These are phyloP conservation scores for Panonychus citri DNA, from an alignment of 1,140 invertebrate genomes.

Conservation along the genomic window DNA sequence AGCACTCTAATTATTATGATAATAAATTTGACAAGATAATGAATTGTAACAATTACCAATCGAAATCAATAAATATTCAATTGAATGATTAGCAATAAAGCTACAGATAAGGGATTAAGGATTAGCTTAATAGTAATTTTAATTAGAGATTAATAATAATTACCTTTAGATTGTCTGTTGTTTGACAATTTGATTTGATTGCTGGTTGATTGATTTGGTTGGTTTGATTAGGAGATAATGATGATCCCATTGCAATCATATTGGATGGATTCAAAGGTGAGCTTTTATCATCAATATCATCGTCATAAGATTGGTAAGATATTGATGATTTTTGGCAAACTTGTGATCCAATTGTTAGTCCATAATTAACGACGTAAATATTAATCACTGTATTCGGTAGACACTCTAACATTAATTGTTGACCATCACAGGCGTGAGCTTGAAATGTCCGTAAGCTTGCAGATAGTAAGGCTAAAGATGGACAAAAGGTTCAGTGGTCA, in stretches of 20 bases:
- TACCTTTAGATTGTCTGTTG: background rate
- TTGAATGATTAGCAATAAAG: too few relatives aligned
- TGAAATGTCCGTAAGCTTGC: slow-evolving; percentile 68
- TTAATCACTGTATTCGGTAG: slow-evolving; percentile 61
- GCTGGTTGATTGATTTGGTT: too few relatives aligned
- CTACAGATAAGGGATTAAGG: too few relatives aligned
- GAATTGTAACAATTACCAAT: too few relatives aligned
- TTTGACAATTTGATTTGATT: background rate
- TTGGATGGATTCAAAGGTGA: background rate
- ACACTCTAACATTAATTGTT: slow-evolving; percentile 54
- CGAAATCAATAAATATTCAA: too few relatives aligned
- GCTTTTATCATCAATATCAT: background rate
- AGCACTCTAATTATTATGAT: too few relatives aligned
- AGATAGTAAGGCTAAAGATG: slow-evolving; percentile 46
- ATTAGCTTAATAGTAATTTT: too few relatives aligned
- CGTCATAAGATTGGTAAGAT: background rate
- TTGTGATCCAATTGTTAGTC: slow-evolving; percentile 13
- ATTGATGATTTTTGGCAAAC: background rate
- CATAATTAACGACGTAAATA: slow-evolving; percentile 48
- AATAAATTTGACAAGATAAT: too few relatives aligned
- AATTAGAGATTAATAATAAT: too few relatives aligned
- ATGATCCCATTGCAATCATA: too few relatives aligned
- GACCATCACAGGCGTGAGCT: slow-evolving; percentile 59
- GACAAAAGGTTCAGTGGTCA: background rate
- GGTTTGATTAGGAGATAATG: too few relatives aligned